Conservation (phyloP, 1,140 invertebrate genomes). For the Drosophila sulfurigaster region DNA sequence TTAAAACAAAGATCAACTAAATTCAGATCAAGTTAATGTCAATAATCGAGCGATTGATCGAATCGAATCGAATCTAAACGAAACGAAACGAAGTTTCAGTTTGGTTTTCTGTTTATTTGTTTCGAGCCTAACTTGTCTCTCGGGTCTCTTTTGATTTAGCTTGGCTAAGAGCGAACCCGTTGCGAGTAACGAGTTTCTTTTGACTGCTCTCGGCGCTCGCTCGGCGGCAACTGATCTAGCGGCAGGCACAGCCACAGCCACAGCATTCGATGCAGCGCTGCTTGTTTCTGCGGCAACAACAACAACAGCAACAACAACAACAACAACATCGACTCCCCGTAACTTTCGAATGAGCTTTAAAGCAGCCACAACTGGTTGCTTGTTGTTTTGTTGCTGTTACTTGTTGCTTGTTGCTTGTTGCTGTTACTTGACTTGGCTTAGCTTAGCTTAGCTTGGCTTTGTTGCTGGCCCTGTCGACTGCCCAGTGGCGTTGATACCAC, state of each 20-base stretch:
- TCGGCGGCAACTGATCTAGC: slow-evolving; percentile 70
- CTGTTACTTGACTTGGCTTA: too few species aligned
- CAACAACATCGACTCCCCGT: slow-evolving; percentile 48
- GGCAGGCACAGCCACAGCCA: slow-evolving; percentile 19
- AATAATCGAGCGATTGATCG: slow-evolving; percentile 24
- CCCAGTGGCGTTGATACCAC: slow-evolving; percentile 36
- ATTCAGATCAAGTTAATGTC: slow-evolving; percentile 38
- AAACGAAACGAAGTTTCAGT: not conserved
- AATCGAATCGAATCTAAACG: slow-evolving; percentile 6
- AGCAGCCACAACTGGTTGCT: slow-evolving; percentile 50
- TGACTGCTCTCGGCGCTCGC: slow-evolving; percentile 71
- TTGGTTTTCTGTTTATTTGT: slow-evolving; percentile 7
- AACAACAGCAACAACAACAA: slow-evolving; percentile 41
- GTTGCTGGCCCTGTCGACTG: slow-evolving; percentile 31
- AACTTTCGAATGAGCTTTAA: slow-evolving; percentile 78
- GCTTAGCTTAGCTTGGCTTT: slow-evolving; percentile 3
- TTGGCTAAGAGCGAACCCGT: slow-evolving; percentile 16
- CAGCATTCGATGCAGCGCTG: slow-evolving; percentile 59
- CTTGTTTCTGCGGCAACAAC: slow-evolving; percentile 27
- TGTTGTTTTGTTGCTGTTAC: slow-evolving; percentile 6
- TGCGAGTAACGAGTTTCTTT: slow-evolving; percentile 51
- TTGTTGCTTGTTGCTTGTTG: not conserved
- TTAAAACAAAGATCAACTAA: slow-evolving; percentile 40
- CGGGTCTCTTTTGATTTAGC: not conserved
- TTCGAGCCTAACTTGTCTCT: not conserved